Conservation (phyloP, 1,140 invertebrate species). For the Potamilus streckersoni region DNA sequence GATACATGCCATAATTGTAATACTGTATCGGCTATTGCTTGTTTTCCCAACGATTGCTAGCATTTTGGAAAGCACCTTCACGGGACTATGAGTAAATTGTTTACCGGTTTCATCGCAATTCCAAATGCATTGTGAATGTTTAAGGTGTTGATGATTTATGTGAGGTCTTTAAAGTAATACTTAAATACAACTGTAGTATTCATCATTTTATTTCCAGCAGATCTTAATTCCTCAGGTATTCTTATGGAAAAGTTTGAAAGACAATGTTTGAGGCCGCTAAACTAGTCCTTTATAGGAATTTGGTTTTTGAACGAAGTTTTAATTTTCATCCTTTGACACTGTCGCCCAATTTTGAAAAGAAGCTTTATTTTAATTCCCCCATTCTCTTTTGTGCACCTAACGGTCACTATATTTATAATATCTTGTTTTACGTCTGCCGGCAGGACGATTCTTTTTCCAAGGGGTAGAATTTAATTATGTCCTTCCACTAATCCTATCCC, state of each 20-base stretch:
- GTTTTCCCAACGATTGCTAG: constrained; percentile 4
- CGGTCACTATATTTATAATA: too few species aligned
- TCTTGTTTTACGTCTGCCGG: too few species aligned
- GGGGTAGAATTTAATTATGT: too few species aligned
- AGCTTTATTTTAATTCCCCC: too few species aligned
- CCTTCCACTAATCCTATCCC: too few species aligned
- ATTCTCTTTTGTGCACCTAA: too few species aligned
- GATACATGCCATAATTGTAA: constrained; percentile 20
- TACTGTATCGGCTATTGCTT: constrained; percentile 2
- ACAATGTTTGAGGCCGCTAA: too few species aligned
- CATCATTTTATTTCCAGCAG: constrained; percentile 11
- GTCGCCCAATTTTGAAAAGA: too few species aligned
- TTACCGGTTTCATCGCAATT: constrained; percentile 21
- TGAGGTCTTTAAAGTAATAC: constrained; percentile 19
- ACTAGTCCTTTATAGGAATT: too few species aligned
- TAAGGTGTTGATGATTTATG: background rate
- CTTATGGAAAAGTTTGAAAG: background rate
- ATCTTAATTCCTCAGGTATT: constrained; percentile 16
- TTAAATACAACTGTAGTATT: constrained; percentile 15
- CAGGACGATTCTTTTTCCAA: too few species aligned
- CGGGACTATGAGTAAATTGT: constrained; percentile 13
- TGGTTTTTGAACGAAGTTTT: too few species aligned
- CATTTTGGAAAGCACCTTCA: constrained; percentile 11
- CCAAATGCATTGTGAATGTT: constrained; percentile 26
- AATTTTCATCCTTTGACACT: too few species aligned